Conservation (phyloP, 1,140 invertebrate species). For the Caenorhabditis briggsae region DNA sequence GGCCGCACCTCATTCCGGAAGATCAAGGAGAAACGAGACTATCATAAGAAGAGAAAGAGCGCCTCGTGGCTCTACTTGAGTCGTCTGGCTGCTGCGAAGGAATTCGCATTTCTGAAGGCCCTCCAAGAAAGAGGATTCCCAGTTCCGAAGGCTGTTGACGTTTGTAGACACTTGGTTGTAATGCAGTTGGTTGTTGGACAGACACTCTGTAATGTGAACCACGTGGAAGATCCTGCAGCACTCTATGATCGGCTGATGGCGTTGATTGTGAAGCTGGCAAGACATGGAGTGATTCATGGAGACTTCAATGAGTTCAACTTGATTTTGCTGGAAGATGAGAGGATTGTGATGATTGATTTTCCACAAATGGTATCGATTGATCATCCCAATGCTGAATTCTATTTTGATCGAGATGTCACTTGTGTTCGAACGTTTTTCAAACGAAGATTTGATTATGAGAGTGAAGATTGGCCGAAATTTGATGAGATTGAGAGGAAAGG, state of each 20-base stretch:
- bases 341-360: constrained; percentile 94
- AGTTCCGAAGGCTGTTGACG: constrained; percentile 93
- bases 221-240: constrained; percentile 85
- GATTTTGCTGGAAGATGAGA: constrained; percentile 84
- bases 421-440: constrained; percentile 91
- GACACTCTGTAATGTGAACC: constrained; percentile 85
- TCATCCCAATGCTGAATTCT: constrained; percentile 91
- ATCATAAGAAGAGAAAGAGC: constrained; percentile 89
- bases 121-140: constrained; percentile 91
- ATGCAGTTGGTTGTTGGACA: constrained; percentile 89
- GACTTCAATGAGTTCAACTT: constrained; percentile 99
- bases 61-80: constrained; percentile 96
- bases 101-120: constrained; percentile 97
- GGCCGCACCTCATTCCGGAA: constrained; percentile 96
- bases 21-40: constrained; percentile 95
- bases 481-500: constrained; percentile 85
- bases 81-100: constrained; percentile 93
- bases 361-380: constrained; percentile 98
- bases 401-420: constrained; percentile 94
- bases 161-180: constrained; percentile 94
- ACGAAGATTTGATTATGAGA: constrained; percentile 91
- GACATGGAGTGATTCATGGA: constrained; percentile 93
- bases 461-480: constrained; percentile 88
- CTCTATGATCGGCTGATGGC: constrained; percentile 96
- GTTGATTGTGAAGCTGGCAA: constrained; percentile 89